Conservation (phyloP, 2,113 vertebrate species). For the Trogon melanurus region DNA sequence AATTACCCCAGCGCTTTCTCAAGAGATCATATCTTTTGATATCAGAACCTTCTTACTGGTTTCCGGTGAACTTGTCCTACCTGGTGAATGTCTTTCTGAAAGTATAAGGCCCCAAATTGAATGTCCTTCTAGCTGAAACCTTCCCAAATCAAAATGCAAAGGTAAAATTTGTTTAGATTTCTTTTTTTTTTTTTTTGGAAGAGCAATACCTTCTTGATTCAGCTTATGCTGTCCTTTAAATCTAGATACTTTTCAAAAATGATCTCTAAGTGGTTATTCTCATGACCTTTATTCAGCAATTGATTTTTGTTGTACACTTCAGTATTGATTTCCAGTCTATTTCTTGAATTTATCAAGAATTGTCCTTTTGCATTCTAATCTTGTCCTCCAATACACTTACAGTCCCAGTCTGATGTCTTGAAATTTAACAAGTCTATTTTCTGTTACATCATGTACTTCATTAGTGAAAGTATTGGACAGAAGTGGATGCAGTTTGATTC, state of each 20-base stretch:
- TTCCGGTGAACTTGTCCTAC: not conserved
- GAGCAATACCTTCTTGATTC: not conserved
- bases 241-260: not conserved
- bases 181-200: not conserved
- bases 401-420: not conserved
- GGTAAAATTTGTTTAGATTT: not conserved
- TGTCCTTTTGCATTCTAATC: not conserved
- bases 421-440: not conserved
- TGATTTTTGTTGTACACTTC: not conserved
- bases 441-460: not conserved
- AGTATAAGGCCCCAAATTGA: not conserved
- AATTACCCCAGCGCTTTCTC: not conserved
- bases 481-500: not conserved
- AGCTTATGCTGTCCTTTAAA: not conserved
- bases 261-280: not conserved
- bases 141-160: not conserved
- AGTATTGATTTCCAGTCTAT: not conserved
- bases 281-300: not conserved
- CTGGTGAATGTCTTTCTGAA: not conserved
- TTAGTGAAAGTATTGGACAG: not conserved
- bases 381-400: not conserved
- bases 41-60: not conserved
- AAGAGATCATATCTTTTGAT: not conserved
- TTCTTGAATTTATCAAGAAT: not conserved
- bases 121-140: fast-evolving